phyloP scores from a whole-genome alignment of 2,797 vertebrate species.

The Pogonophryne albipinna region DNA sequence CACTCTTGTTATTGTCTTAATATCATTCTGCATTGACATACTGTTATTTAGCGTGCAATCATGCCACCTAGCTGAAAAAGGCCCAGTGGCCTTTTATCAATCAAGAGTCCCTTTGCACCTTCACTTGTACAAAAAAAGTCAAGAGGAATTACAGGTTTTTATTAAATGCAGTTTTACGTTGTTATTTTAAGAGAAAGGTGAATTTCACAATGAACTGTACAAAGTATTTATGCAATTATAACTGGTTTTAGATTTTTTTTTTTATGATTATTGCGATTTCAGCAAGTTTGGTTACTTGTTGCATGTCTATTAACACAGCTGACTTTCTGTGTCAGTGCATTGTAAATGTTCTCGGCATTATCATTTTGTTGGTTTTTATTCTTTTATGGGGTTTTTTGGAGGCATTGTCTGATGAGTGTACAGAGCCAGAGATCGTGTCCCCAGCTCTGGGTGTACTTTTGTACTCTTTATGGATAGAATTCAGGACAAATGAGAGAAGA shows the following conservation, averaged over 20 bases:
- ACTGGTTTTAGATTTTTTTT: conserved; percentile 95
- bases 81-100: conserved; percentile 86
- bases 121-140: conserved; percentile 88
- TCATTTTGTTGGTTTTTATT: conserved; percentile 21
- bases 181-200: conserved; percentile 86
- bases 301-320: conserved; percentile 99
- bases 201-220: conserved; percentile 93
- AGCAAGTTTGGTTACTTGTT: conserved; percentile 99
- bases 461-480: conserved; percentile 88
- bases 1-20: conserved; percentile 60
- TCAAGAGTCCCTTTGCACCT: conserved; percentile 89
- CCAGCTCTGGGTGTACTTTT: conserved; percentile 91
- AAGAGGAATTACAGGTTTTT: conserved; percentile 81
- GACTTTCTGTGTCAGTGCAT: conserved; percentile 99
- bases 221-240: conserved; percentile 99
- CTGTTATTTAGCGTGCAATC: conserved; percentile 88
- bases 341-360: conserved; percentile 91
- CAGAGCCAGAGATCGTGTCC: conserved; percentile 87
- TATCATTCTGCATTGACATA: conserved; percentile 75
- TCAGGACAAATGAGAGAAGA: conserved; percentile 65
- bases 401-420: conserved; percentile 87
- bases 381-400: conserved; percentile 23
- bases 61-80: conserved; percentile 81
- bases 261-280: conserved; percentile 93
- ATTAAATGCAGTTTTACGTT: conserved; percentile 83